phyloP scores from a whole-genome alignment of 2,888 invertebrate species.

The Napeogenes inachia region DNA sequence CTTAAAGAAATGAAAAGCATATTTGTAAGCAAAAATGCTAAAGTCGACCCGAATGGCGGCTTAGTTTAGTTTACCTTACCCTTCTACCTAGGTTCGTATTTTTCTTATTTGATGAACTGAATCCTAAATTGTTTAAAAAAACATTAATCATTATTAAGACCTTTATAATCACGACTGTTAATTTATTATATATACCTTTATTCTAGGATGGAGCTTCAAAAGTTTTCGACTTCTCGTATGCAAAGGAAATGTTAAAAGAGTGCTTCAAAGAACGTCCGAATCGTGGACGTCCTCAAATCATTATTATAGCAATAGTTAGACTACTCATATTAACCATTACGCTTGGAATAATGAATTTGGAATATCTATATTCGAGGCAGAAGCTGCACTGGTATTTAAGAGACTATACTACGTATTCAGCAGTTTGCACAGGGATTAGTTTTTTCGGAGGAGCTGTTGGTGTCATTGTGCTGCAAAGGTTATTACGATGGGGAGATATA shows the following conservation, averaged over 20 bases:
- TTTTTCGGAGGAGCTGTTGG: slow-evolving; percentile 69
- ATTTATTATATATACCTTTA: slow-evolving; percentile 6
- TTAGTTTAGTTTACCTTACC: too few species aligned
- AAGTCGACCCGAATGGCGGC: too few species aligned
- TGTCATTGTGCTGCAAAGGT: slow-evolving; percentile 48
- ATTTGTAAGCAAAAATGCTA: too few species aligned
- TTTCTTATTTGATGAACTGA: too few species aligned
- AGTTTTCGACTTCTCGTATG: slow-evolving; percentile 51
- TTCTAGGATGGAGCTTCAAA: slow-evolving; percentile 44
- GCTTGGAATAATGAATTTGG: slow-evolving; percentile 64
- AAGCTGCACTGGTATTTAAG: slow-evolving; percentile 79
- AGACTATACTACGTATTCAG: slow-evolving; percentile 74
- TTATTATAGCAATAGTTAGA: slow-evolving; percentile 49
- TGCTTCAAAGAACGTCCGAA: slow-evolving; percentile 68
- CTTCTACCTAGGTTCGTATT: too few species aligned
- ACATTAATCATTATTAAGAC: too few species aligned
- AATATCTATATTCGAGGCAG: slow-evolving; percentile 77
- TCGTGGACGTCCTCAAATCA: slow-evolving; percentile 63
- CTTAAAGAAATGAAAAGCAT: too few species aligned
- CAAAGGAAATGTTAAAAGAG: slow-evolving; percentile 65
- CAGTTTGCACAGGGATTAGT: slow-evolving; percentile 61
- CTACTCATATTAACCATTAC: slow-evolving; percentile 48
- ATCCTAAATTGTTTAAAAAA: too few species aligned
- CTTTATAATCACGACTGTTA: not conserved
- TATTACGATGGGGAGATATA: slow-evolving; percentile 52